Conservation (phyloP, 1,140 invertebrate genomes). For the Phthorimaea operculella region DNA sequence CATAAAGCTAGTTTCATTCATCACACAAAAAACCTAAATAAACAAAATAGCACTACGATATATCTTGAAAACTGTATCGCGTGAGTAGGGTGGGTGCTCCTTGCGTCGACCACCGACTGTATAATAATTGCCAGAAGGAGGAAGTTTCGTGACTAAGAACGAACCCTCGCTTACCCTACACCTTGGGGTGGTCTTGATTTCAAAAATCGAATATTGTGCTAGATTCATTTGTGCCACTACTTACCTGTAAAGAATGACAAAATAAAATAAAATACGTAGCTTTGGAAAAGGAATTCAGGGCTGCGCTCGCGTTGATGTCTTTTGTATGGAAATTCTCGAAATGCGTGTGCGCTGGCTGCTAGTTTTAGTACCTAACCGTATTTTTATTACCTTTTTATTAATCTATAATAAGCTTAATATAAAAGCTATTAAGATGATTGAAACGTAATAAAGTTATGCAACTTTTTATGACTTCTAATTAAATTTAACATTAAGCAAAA, state of each 20-base stretch:
- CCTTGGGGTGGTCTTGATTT: slow-evolving; percentile 14
- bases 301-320: slow-evolving; percentile 4
- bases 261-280: background rate
- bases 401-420: no score
- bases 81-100: slow-evolving; percentile 35
- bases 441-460: no score
- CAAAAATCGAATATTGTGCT: background rate
- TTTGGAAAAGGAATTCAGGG: background rate
- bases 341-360: background rate
- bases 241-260: no score
- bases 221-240: no score
- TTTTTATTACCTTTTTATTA: background rate
- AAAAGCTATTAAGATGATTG: no score
- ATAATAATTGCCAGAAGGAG: slow-evolving; percentile 45
- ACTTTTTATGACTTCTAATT: no score
- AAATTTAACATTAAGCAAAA: no score
- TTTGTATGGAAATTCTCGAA: background rate
- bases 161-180: slow-evolving; percentile 31
- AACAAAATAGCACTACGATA: no score
- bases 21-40: no score
- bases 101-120: slow-evolving; percentile 27
- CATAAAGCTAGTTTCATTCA: no score
- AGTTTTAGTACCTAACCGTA: background rate
- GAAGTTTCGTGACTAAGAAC: slow-evolving; percentile 39
- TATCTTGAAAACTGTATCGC: slow-evolving; percentile 23